phyloP scores from a whole-genome alignment of 1,140 invertebrate species.

The Penaeus vannamei region DNA sequence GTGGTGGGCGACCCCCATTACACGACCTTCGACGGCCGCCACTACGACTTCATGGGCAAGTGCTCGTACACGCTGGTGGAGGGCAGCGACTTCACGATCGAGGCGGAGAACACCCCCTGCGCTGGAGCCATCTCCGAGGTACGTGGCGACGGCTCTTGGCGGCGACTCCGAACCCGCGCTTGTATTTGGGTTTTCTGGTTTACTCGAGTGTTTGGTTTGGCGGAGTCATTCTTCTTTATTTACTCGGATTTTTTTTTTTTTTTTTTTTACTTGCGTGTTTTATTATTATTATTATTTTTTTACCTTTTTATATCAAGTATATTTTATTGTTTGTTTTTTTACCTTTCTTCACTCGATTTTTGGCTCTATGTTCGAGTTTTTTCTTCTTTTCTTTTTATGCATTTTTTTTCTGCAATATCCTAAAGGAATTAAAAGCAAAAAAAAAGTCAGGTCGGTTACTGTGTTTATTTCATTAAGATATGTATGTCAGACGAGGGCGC shows the following conservation, averaged over 20 bases:
- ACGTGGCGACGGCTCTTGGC: conserved; percentile 35
- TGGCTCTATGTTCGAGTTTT: not conserved
- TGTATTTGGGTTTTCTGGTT: too few species aligned
- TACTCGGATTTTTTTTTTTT: not conserved
- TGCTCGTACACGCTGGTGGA: conserved; percentile 88
- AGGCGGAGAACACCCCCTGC: conserved; percentile 87
- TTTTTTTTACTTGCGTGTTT: not conserved
- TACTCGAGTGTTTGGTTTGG: too few species aligned
- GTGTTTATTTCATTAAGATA: not conserved
- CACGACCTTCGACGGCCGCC: conserved; percentile 88
- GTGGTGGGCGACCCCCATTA: conserved; percentile 92
- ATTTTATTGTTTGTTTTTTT: not conserved
- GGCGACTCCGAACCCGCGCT: too few species aligned
- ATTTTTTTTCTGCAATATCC: too few species aligned
- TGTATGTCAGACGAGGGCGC: not conserved
- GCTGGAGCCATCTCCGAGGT: conserved; percentile 83
- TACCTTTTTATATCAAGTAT: not conserved
- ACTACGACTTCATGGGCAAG: conserved; percentile 89
- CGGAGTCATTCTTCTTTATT: too few species aligned
- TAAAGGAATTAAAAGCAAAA: too few species aligned
- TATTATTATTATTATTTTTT: not conserved
- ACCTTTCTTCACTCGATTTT: not conserved
- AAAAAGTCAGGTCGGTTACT: too few species aligned
- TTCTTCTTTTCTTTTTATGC: not conserved
- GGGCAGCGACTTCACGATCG: conserved; percentile 79